Conservation (phyloP, 2,113 vertebrate species). For the Syngnathoides biaculeatus region DNA sequence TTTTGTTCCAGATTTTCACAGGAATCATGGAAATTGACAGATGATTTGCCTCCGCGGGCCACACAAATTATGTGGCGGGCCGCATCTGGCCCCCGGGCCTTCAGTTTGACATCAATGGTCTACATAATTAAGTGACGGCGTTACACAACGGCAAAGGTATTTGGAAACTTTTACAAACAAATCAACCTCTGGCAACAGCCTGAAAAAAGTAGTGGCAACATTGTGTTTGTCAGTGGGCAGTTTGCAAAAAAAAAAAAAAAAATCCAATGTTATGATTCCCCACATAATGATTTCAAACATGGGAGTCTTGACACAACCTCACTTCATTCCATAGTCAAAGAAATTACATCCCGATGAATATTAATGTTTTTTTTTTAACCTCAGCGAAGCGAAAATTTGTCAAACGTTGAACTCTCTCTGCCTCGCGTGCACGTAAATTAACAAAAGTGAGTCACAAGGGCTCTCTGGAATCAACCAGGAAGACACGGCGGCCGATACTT, state of each 20-base stretch:
- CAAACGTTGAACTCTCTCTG: slow-evolving; percentile 48
- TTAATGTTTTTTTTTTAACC: slow-evolving; percentile 53
- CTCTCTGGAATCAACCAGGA: slow-evolving; percentile 39
- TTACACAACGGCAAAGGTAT: no score
- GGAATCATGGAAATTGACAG: no score
- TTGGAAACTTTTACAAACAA: neutral
- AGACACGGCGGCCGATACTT: slow-evolving; percentile 39
- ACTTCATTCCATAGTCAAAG: slow-evolving; percentile 38
- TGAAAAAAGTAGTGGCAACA: no score
- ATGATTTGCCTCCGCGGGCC: no score
- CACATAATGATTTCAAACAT: neutral
- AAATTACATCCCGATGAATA: slow-evolving; percentile 55
- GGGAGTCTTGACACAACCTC: slow-evolving; percentile 2
- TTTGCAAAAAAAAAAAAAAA: neutral
- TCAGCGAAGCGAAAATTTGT: slow-evolving; percentile 56
- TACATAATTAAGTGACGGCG: no score
- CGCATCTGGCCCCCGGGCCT: no score
- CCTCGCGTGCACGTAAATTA: slow-evolving; percentile 67
- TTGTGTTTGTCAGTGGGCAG: neutral
- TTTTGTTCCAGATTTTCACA: no score
- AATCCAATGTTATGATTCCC: neutral
- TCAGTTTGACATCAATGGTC: no score
- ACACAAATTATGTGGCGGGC: no score
- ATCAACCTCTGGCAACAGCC: neutral
- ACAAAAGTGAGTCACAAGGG: slow-evolving; percentile 64